phyloP scores from a whole-genome alignment of 2,797 vertebrate species.

The Synaphobranchus kaupii region DNA sequence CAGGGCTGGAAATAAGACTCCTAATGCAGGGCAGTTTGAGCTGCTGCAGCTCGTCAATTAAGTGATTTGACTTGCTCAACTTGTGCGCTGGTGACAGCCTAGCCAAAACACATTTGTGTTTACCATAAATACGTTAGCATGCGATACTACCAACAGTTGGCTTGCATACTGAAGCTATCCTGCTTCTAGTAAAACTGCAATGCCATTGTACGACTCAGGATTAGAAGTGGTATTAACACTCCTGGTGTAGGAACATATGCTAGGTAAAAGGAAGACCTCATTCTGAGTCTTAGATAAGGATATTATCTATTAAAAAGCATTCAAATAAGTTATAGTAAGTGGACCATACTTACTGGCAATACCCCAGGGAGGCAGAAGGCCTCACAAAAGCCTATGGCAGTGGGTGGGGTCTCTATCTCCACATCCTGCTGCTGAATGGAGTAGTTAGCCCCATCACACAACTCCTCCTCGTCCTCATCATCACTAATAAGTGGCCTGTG shows the following conservation, averaged over 20 bases:
- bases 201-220: neutral
- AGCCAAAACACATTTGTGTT: neutral
- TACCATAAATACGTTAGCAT: neutral
- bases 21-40: neutral
- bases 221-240: too few species aligned
- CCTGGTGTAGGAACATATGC: too few species aligned
- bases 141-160: neutral
- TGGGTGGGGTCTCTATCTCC: constrained; percentile 46
- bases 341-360: constrained; percentile 75
- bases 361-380: constrained; percentile 94
- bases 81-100: neutral
- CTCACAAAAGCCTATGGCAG: constrained; percentile 85
- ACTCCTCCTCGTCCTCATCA: constrained; percentile 70
- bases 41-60: neutral
- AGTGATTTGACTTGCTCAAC: neutral
- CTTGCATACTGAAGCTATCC: neutral
- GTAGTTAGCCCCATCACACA: constrained; percentile 62
- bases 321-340: neutral
- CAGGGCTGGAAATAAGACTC: neutral
- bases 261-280: neutral
- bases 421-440: constrained; percentile 70
- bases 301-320: neutral
- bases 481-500: constrained; percentile 86
- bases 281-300: neutral
- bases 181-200: neutral